A percentile compares a stretch with the other conserved stretches of the same genome.
These are phyloP conservation scores for Muntiacus muntjak DNA, from an alignment of 2,113 vertebrate species.

Conservation along the genomic window DNA sequence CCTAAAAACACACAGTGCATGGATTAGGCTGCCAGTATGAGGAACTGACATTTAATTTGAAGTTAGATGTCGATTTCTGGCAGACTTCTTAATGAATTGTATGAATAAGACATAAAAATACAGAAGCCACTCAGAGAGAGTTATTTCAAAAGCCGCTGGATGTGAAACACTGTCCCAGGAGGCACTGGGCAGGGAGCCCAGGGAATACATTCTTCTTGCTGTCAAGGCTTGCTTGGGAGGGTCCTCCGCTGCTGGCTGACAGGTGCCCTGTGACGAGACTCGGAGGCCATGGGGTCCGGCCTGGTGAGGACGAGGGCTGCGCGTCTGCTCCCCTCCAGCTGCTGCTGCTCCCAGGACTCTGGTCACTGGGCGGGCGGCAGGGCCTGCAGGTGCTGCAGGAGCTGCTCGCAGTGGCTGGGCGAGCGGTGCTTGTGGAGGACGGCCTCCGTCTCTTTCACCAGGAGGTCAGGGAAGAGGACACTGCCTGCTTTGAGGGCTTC, in stretches of 20 bases:
- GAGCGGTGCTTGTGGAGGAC: conserved; percentile 88
- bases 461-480: conserved; percentile 79
- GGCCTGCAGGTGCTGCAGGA: conserved; percentile 84
- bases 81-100: not conserved
- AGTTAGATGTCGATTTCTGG: rapidly evolving
- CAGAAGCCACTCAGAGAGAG: not conserved
- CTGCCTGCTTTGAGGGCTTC: conserved; percentile 90
- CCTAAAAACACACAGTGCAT: not conserved
- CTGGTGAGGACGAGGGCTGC: rapidly evolving
- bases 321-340: rapidly evolving
- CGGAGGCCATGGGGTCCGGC: not conserved
- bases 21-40: not conserved
- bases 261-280: not conserved
- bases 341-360: not conserved
- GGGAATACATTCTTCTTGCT: not conserved
- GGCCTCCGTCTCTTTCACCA: conserved; percentile 83
- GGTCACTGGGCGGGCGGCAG: not conserved
- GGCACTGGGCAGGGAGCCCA: rapidly evolving
- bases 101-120: not conserved
- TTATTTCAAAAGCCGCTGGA: not conserved
- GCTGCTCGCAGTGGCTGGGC: conserved; percentile 82
- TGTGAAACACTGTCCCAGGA: not conserved
- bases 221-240: not conserved
- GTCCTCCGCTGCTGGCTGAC: not conserved
- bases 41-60: not conserved